Percentiles rank a stretch among this genome's conserved stretches.
phyloP scores from a whole-genome alignment of 2,888 invertebrate species.

The Mythimna ferrago region DNA sequence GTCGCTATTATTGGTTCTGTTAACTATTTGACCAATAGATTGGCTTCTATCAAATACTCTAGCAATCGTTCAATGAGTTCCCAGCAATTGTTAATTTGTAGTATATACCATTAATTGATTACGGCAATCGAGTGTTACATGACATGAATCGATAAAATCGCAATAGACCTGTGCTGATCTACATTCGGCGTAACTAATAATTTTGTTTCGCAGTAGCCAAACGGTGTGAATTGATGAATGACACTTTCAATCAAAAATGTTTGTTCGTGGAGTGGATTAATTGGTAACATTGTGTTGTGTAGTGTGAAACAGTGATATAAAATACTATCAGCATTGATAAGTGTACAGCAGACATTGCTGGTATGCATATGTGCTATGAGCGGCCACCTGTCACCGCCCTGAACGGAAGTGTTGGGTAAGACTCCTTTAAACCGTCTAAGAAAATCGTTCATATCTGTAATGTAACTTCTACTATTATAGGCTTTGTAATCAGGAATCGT shows the following conservation, averaged over 20 bases:
- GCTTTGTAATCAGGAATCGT: slow-evolving; percentile 8
- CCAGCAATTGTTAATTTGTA: slow-evolving; percentile 46
- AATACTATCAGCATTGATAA: slow-evolving; percentile 72
- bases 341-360: slow-evolving; percentile 78
- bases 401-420: slow-evolving; percentile 88
- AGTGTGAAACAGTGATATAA: slow-evolving; percentile 57
- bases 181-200: slow-evolving; percentile 71
- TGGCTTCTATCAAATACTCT: slow-evolving; percentile 31
- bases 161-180: slow-evolving; percentile 60
- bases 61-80: slow-evolving; percentile 36
- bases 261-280: slow-evolving; percentile 87
- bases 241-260: slow-evolving; percentile 80
- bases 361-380: slow-evolving; percentile 90
- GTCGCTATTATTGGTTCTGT: slow-evolving; percentile 23
- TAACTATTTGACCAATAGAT: slow-evolving; percentile 18
- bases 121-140: slow-evolving; percentile 73
- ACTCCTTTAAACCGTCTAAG: slow-evolving; percentile 13
- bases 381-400: slow-evolving; percentile 86
- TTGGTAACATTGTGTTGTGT: slow-evolving; percentile 59
- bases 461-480: neutral
- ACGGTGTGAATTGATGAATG: slow-evolving; percentile 67
- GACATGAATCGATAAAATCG: slow-evolving; percentile 65
- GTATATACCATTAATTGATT: slow-evolving; percentile 55
- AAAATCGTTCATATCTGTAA: neutral
- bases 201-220: slow-evolving; percentile 74